Percentiles rank a stretch among this genome's conserved stretches.
Evolutionary conservation across 2,888 invertebrate species (phyloP).

Genomic region (Argyresthia goedartella): DNA sequence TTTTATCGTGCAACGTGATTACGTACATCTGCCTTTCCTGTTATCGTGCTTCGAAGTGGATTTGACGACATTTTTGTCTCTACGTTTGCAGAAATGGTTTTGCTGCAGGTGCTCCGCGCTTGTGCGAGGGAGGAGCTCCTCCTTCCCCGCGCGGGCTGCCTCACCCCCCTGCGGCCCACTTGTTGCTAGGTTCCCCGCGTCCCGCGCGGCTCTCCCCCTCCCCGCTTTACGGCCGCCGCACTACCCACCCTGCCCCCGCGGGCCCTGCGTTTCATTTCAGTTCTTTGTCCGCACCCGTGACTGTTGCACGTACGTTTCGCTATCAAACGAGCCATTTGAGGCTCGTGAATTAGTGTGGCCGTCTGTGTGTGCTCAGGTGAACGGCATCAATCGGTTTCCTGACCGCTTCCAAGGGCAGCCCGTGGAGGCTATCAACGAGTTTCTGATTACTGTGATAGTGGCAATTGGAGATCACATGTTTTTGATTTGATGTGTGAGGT

Average conservation of each 20-base stretch:
- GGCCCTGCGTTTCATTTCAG: slow-evolving; percentile 58
- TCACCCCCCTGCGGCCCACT: slow-evolving; percentile 55
- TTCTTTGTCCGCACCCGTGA: slow-evolving; percentile 64
- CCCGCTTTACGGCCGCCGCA: slow-evolving; percentile 33
- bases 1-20: slow-evolving; percentile 17
- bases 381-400: slow-evolving; percentile 30
- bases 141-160: slow-evolving; percentile 24
- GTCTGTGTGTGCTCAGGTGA: slow-evolving; percentile 48
- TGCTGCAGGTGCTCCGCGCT: slow-evolving; percentile 23
- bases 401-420: slow-evolving; percentile 41
- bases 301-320: slow-evolving; percentile 45
- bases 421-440: slow-evolving; percentile 15
- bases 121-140: slow-evolving; percentile 31
- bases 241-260: slow-evolving; percentile 30
- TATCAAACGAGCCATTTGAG: slow-evolving; percentile 28
- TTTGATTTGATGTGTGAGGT: background rate
- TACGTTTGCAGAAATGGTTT: no score
- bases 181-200: slow-evolving; percentile 55
- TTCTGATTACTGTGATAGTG: background rate
- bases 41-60: slow-evolving; percentile 16
- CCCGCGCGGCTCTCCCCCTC: slow-evolving; percentile 37
- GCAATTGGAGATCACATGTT: no score
- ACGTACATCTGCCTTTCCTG: slow-evolving; percentile 52
- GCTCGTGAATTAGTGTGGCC: slow-evolving; percentile 21
- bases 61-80: no score